phyloP scores from a whole-genome alignment of 2,888 invertebrate species.

The Spodoptera picta region DNA sequence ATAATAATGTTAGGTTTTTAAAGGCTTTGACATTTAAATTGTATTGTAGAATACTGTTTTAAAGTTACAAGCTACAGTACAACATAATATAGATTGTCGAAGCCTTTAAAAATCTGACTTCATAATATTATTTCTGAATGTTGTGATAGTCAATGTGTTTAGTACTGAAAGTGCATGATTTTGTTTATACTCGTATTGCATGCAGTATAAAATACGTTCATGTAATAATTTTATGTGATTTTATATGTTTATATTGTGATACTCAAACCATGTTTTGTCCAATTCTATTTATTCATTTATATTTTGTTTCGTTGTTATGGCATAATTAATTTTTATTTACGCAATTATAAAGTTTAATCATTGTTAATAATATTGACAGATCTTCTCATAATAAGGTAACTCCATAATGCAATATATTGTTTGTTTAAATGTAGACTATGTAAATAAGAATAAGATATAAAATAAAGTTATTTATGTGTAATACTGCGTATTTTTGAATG shows the following conservation, averaged over 20 bases:
- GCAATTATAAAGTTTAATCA: conserved; percentile 13
- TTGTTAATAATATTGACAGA: conserved; percentile 39
- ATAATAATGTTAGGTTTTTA: conserved; percentile 10
- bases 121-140: conserved; percentile 37
- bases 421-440: conserved; percentile 45
- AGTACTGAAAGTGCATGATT: conserved; percentile 67
- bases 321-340: conserved; percentile 25
- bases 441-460: conserved; percentile 48
- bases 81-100: conserved; percentile 1
- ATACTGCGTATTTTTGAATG: conserved; percentile 62
- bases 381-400: conserved; percentile 45
- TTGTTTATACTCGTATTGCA: conserved; percentile 58
- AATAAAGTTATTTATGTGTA: conserved; percentile 62
- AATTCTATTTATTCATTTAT: conserved; percentile 32
- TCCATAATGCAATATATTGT: conserved; percentile 49
- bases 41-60: neutral
- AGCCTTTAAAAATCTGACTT: conserved; percentile 15
- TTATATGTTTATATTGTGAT: conserved; percentile 48
- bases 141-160: conserved; percentile 57
- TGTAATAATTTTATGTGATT: conserved; percentile 47
- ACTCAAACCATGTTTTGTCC: conserved; percentile 28
- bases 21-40: conserved; percentile 13
- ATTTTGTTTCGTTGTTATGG: conserved; percentile 32
- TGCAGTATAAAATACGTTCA: conserved; percentile 59
- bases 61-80: neutral